Evolutionary conservation across 2,113 vertebrate species (phyloP).

Genomic region (Archilochus colubris): DNA sequence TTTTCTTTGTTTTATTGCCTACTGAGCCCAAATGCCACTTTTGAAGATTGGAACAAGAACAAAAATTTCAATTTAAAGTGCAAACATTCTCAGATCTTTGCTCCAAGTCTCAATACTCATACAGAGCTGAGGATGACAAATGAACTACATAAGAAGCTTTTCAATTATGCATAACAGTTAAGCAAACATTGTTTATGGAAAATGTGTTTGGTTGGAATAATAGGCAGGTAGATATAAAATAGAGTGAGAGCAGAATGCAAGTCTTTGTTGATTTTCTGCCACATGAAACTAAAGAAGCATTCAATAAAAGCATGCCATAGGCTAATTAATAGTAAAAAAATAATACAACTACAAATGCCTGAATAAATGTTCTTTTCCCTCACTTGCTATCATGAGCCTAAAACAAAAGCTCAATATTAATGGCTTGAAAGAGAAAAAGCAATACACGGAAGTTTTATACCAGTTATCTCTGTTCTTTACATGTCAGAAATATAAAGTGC

Average conservation of each 20-base stretch:
- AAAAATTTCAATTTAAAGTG: background rate
- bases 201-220: background rate
- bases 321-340: background rate
- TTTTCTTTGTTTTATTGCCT: background rate
- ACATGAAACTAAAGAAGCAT: background rate
- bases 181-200: background rate
- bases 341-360: background rate
- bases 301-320: background rate
- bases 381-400: background rate
- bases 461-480: background rate
- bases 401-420: background rate
- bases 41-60: background rate
- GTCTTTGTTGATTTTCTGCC: conserved; percentile 21
- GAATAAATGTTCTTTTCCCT: background rate
- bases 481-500: background rate
- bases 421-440: background rate
- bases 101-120: background rate
- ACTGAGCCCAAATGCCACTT: background rate
- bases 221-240: background rate
- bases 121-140: background rate
- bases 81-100: background rate
- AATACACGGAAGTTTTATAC: background rate
- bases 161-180: conserved; percentile 1
- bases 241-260: background rate
- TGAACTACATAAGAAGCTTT: background rate